Evolutionary conservation across 2,113 vertebrate genomes (phyloP), one percentile per base, ranked within the genome.

Genomic region (Psilopsiagon aurifrons): DNA sequence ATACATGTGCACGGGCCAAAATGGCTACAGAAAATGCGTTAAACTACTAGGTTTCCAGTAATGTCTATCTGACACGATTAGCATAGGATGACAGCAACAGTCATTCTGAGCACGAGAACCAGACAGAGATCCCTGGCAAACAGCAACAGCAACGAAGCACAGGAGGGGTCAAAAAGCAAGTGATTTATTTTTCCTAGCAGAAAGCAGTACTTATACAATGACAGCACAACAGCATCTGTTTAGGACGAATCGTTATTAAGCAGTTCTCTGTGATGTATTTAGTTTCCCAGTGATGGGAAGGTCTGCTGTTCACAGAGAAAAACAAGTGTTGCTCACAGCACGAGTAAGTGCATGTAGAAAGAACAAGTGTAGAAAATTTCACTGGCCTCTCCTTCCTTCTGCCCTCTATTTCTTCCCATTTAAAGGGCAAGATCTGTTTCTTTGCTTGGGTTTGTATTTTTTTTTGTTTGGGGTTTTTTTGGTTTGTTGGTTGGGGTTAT

Each of bases 1-100:
- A 43, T 2, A 2, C 9, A 62, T 4, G 18, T 24, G 18, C 6
- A 44, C 0, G 0, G 43, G 55, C 29, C 49, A 41, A 88, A 69
- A 75, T 1, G 8, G 13, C 13, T 82, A 74, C 23, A 47, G 69
- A 86, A 86, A 77, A 84, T 33, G 27, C 7, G 4, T 47, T 84
- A 7, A 77, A 33, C 64, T 54, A 27, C 55, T 31, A 35, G 3
- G 12, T 60, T 79, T 63, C 12, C 27, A 47, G 16, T 28, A 64
- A 76, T 27, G 11, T 33, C 71, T 55, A 44, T 23, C 51, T 70
- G 22, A 59, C 18, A 54, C 11, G 70, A 70, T 67, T 70, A 68
- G 23, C 10, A 35, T 17, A 68, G 14, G 4, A 92, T 13, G 11
- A 24, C 78, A 92, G 24, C 10, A 20, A 77, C 10, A 35, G 41